These are phyloP conservation scores for Pangasius mekongensis DNA, from an alignment of 2,797 vertebrate genomes.

Conservation along the genomic window DNA sequence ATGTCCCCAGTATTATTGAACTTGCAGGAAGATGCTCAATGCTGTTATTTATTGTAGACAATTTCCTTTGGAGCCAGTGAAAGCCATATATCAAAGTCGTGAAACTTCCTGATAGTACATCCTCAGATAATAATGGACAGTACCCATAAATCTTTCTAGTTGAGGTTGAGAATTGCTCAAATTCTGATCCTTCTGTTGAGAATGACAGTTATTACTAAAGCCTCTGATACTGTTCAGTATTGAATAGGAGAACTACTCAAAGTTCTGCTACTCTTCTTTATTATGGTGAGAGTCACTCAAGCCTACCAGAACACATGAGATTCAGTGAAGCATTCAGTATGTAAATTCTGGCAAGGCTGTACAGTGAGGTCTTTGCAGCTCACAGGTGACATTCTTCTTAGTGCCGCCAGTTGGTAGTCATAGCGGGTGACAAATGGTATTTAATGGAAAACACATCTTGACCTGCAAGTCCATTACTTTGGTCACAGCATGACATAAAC, in stretches of 20 bases:
- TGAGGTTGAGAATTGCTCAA: background rate
- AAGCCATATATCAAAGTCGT: too few species aligned
- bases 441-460: background rate
- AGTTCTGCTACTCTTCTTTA: too few species aligned
- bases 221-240: background rate
- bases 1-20: background rate
- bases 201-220: background rate
- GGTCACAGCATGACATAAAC: background rate
- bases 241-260: background rate
- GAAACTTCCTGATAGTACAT: background rate
- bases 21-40: background rate
- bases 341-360: background rate
- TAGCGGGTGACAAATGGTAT: background rate
- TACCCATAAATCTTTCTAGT: background rate
- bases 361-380: background rate
- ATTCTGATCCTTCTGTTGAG: background rate
- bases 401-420: background rate
- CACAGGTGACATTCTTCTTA: background rate
- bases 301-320: background rate
- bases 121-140: background rate
- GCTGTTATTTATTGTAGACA: background rate
- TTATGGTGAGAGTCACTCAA: background rate
- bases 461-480: background rate
- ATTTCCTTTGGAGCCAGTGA: too few species aligned
- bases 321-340: background rate